These are phyloP conservation scores for Amphimallon solstitiale DNA, from an alignment of 2,888 invertebrate species.

Conservation along the genomic window DNA sequence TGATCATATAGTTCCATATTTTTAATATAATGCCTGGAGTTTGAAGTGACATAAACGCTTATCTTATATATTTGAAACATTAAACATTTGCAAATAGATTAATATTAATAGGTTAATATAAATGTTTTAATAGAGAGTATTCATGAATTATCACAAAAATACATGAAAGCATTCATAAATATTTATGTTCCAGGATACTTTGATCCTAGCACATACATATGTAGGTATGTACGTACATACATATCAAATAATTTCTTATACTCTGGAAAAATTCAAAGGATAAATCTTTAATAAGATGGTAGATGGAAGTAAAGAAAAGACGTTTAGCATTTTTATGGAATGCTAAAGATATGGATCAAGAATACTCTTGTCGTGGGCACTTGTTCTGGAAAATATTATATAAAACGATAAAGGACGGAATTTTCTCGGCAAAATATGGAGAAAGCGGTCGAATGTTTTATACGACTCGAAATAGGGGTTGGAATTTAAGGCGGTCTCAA, in stretches of 20 bases:
- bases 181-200: not conserved
- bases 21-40: too few species aligned
- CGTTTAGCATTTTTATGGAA: constrained; percentile 54
- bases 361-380: constrained; percentile 52
- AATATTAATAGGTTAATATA: too few species aligned
- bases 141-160: too few species aligned
- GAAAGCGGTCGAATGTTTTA: constrained; percentile 37
- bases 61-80: too few species aligned
- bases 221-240: not conserved
- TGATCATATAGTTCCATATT: too few species aligned
- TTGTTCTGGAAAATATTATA: constrained; percentile 50
- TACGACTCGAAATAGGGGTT: constrained; percentile 1
- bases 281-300: constrained; percentile 51
- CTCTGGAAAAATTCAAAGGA: constrained; percentile 36
- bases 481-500: constrained; percentile 22
- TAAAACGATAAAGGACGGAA: constrained; percentile 50
- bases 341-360: constrained; percentile 51
- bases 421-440: constrained; percentile 47
- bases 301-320: constrained; percentile 40
- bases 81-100: too few species aligned
- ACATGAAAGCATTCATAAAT: not conserved
- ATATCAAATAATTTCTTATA: too few species aligned
- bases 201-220: not conserved
- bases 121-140: too few species aligned
- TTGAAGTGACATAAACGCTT: too few species aligned